These are phyloP conservation scores for Pagrus major DNA, from an alignment of 2,113 vertebrate species.

Conservation along the genomic window DNA sequence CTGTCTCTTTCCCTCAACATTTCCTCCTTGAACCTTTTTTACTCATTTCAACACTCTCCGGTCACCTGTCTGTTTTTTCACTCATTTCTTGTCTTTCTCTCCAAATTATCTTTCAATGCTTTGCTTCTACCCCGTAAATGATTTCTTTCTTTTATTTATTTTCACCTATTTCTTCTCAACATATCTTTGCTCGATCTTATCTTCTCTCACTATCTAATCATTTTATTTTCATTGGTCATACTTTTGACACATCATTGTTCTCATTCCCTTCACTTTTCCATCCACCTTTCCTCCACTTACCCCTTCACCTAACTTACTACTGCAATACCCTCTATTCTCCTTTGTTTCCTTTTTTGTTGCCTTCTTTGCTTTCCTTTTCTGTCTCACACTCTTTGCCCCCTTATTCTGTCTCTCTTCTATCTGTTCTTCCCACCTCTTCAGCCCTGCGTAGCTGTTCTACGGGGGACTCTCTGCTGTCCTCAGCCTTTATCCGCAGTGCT, in stretches of 20 bases:
- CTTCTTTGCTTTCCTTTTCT: conserved; percentile 80
- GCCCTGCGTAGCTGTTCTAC: conserved; percentile 99
- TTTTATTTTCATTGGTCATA: neutral
- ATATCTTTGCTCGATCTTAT: neutral
- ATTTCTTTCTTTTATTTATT: neutral
- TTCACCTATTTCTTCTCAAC: neutral
- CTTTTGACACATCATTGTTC: neutral
- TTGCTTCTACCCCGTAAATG: neutral
- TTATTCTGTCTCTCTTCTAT: conserved; percentile 78
- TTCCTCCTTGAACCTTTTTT: neutral
- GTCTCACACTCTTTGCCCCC: conserved; percentile 83
- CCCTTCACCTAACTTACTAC: conserved; percentile 24
- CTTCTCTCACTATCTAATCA: neutral
- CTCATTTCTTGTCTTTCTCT: neutral
- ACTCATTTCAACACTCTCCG: neutral
- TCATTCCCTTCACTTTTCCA: neutral
- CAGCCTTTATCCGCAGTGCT: conserved; percentile 99
- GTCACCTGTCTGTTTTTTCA: neutral
- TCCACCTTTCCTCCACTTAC: conserved; percentile 3
- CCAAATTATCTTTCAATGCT: neutral
- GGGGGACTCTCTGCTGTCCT: conserved; percentile 99
- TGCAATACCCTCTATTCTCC: conserved; percentile 11
- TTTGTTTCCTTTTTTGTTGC: neutral
- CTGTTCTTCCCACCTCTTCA: conserved; percentile 90
- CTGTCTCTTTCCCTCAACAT: neutral